Evolutionary conservation across 1,140 invertebrate genomes (phyloP), one percentile per base, ranked within the genome.

Genomic region (Plectrocnemia conspersa): DNA sequence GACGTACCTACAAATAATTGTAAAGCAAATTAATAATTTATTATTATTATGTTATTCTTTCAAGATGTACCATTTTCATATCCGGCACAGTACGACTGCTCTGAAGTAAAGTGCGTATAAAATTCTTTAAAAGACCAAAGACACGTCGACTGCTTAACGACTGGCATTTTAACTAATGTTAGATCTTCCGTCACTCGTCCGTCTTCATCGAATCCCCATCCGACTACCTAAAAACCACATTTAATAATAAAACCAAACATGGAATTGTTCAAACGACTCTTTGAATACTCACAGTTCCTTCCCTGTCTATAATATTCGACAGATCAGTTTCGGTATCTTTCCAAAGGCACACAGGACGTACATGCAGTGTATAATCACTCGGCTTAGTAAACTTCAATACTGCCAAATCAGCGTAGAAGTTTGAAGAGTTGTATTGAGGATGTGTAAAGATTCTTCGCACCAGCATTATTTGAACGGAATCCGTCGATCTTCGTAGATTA

Each of bases 21-120:
- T n/a, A n/a, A n/a, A n/a, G 25, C 19, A 42, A n/a, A 9, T 10
- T 46, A 23, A 29, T 7, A 29, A 29, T 7, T 29, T 7, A 29
- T 29, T n/a, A 29, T 29, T n/a, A n/a, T 29, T 7, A 66, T 66
- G 41, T 44, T n/a, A 18, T 5, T 7, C 41, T 18, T 16, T 44
- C 3, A 22, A 25, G 13, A 33, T 7, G 46, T 70, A 70, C 78
- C 77, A 54, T 82, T 73, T 64, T 68, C 72, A 24, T 68, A 72
- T 11, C 83, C 83, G 18, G 82, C 83, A 64, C 83, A 86, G 56
- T 77, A 82, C 0, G 79, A 82, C 18, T 74, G 77, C 13, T 79
- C 73, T 0, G 76, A 80, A 0, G 78, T 80, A 60, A 79, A 76
- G 35, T 72, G 68, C 0, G 66, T 65, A 40, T 77, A 76, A 60